Conservation (phyloP, 2,888 invertebrate genomes). For the Oxytorus armatus region DNA sequence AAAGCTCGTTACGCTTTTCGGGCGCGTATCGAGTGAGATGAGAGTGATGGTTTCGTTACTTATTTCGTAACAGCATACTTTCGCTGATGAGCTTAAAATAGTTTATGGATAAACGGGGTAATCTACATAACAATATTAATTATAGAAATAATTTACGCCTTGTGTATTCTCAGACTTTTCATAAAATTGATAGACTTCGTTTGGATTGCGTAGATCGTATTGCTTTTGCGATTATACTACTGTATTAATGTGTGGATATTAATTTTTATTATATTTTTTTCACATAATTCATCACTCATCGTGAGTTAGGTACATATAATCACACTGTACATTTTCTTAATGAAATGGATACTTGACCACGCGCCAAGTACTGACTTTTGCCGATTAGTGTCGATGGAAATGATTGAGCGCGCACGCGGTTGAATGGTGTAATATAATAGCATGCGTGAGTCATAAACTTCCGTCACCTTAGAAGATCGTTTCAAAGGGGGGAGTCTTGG, state of each 20-base stretch:
- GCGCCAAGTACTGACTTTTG: neutral
- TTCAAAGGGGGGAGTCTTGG: constrained; percentile 25
- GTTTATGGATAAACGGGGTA: constrained; percentile 9
- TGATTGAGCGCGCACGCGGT: neutral
- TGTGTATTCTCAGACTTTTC: neutral
- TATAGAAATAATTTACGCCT: neutral
- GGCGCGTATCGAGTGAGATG: constrained; percentile 3
- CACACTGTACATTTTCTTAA: neutral
- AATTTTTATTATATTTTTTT: constrained; percentile 8
- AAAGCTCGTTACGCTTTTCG: neutral
- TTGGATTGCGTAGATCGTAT: neutral
- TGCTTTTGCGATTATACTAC: neutral
- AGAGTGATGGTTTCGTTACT: constrained; percentile 3
- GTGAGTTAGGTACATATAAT: neutral
- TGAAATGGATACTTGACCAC: neutral
- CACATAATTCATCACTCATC: neutral
- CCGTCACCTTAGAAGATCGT: constrained; percentile 32
- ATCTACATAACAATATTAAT: constrained; percentile 2
- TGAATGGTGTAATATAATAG: constrained; percentile 1
- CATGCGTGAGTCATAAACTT: constrained; percentile 36
- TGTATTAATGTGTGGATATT: neutral
- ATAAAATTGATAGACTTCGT: neutral
- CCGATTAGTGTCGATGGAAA: constrained; percentile 22
- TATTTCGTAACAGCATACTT: constrained; percentile 11
- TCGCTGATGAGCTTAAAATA: constrained; percentile 4